Conservation (phyloP, 1,140 invertebrate species). For the Linepithema humile region DNA sequence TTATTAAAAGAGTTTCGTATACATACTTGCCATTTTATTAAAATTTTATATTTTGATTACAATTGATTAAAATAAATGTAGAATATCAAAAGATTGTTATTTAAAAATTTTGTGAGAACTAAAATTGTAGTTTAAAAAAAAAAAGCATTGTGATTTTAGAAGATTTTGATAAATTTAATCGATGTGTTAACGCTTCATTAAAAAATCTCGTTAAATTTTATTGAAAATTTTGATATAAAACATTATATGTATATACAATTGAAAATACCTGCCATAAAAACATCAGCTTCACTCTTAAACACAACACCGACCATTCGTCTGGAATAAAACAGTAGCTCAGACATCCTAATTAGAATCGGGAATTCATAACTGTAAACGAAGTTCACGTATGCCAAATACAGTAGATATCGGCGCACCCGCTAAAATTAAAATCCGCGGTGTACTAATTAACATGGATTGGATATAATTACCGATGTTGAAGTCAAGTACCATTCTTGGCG, state of each 20-base stretch:
- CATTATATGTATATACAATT: no score
- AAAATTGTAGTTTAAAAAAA: neutral
- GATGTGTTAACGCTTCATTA: no score
- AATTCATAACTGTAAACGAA: constrained; percentile 35
- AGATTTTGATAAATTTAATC: no score
- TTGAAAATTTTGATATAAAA: no score
- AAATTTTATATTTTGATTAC: neutral
- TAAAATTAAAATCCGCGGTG: constrained; percentile 56
- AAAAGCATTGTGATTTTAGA: neutral
- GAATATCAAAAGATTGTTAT: neutral
- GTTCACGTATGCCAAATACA: neutral
- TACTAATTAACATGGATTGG: constrained; percentile 66
- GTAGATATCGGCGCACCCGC: constrained; percentile 5
- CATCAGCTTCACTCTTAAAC: neutral
- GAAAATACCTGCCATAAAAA: neutral
- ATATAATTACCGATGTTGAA: constrained; percentile 64
- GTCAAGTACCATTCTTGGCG: constrained; percentile 52
- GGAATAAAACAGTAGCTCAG: constrained; percentile 38
- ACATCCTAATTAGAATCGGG: constrained; percentile 56
- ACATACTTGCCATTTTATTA: neutral
- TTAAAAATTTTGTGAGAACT: neutral
- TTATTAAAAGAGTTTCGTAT: neutral
- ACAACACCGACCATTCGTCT: neutral
- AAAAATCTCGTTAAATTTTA: no score
- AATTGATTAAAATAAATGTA: neutral